Evolutionary conservation across 2,113 vertebrate species (phyloP).

Genomic region (Malurus elegans): DNA sequence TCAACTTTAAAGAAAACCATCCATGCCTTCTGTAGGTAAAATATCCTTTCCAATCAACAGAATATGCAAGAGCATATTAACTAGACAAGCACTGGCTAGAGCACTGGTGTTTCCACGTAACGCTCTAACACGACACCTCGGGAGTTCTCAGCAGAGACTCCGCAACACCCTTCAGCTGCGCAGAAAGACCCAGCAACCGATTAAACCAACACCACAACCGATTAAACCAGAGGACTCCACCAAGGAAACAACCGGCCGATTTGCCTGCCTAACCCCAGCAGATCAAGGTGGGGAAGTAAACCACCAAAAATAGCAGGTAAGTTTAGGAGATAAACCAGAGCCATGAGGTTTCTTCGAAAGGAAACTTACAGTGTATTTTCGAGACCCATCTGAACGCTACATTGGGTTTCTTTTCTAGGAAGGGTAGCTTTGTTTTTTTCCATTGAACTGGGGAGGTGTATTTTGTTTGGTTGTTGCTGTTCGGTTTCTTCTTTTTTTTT

Average conservation of each 20-base stretch:
- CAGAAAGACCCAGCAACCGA: not conserved
- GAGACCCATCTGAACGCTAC: not conserved
- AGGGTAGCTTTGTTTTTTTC: too few species aligned
- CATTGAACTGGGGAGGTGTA: too few species aligned
- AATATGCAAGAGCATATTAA: fast-evolving
- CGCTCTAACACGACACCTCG: not conserved
- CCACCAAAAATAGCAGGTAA: not conserved
- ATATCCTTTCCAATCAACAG: not conserved
- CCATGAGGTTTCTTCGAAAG: not conserved
- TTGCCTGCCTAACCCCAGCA: not conserved
- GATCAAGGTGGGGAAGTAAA: not conserved
- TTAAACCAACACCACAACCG: not conserved
- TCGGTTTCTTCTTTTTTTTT: too few species aligned
- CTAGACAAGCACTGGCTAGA: fast-evolving
- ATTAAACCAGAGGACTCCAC: not conserved
- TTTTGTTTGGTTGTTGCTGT: not conserved
- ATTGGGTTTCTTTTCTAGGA: fast-evolving
- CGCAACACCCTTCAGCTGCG: not conserved
- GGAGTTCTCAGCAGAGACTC: not conserved
- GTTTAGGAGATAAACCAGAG: not conserved
- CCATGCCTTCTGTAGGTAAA: not conserved
- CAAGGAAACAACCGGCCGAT: not conserved
- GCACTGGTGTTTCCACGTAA: not conserved
- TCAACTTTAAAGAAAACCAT: not conserved
- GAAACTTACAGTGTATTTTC: not conserved